These are phyloP conservation scores for Ceratitis capitata DNA, from an alignment of 1,140 invertebrate genomes.

Conservation along the genomic window DNA sequence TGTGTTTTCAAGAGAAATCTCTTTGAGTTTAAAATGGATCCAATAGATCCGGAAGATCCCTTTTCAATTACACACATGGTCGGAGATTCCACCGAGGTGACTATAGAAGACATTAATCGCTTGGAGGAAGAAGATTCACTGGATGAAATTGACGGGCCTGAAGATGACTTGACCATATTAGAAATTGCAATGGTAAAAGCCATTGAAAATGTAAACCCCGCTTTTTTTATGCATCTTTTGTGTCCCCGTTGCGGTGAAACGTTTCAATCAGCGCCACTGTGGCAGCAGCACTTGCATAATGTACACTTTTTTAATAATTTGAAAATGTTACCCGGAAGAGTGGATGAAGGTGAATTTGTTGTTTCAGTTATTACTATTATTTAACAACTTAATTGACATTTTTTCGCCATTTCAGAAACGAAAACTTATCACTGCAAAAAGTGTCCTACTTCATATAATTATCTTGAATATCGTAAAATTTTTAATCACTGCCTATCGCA, in stretches of 20 bases:
- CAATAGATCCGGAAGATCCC: background rate
- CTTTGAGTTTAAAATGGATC: background rate
- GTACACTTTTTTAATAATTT: constrained; percentile 29
- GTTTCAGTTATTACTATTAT: too few species aligned
- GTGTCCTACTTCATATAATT: background rate
- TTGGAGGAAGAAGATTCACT: background rate
- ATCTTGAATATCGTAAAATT: constrained; percentile 22
- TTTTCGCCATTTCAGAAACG: background rate
- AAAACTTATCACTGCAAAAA: background rate
- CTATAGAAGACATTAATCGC: background rate
- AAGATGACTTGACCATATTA: background rate
- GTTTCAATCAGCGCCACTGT: background rate
- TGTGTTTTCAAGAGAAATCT: too few species aligned
- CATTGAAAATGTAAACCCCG: background rate
- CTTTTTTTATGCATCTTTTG: background rate
- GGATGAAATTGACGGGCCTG: background rate
- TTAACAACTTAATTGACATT: too few species aligned
- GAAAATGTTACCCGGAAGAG: background rate
- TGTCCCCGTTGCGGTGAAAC: constrained; percentile 23
- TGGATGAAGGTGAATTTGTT: background rate
- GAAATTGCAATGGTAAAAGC: constrained; percentile 4
- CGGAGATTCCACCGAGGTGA: background rate
- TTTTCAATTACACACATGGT: background rate
- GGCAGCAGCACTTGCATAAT: constrained; percentile 22
- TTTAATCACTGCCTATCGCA: background rate